A percentile compares a stretch with the other conserved stretches of the same genome.
Evolutionary conservation across 35 echinoderm and acorn worm species (phyloP).

Genomic region (Lytechinus pictus): DNA sequence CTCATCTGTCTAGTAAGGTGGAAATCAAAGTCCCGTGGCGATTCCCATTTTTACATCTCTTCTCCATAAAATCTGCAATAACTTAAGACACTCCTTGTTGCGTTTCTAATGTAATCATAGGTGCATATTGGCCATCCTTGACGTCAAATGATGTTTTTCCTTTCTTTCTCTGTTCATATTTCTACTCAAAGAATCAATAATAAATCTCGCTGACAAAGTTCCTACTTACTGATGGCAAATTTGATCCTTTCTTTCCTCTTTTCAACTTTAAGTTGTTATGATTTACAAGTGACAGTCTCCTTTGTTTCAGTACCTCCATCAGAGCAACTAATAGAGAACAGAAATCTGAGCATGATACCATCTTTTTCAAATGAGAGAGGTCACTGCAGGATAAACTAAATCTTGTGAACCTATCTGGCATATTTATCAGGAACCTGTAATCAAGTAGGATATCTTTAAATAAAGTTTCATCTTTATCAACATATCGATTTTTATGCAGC

Average conservation of each 20-base stretch:
- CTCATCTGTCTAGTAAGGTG: neutral
- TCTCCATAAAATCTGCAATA: neutral
- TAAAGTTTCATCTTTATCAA: neutral
- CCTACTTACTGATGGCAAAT: neutral
- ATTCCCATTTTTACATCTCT: neutral
- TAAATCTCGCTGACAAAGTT: neutral
- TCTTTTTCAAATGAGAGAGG: neutral
- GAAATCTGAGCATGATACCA: neutral
- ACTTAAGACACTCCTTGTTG: neutral
- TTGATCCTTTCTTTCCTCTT: conserved; percentile 6
- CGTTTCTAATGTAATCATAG: conserved; percentile 5
- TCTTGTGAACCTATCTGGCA: neutral
- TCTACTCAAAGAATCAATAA: neutral
- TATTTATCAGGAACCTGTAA: neutral
- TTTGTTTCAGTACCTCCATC: neutral
- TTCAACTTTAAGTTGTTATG: neutral
- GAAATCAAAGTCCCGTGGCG: neutral
- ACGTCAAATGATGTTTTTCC: conserved; percentile 12
- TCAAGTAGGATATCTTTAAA: neutral
- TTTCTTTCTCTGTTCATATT: neutral
- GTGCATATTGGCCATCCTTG: neutral
- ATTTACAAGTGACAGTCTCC: neutral
- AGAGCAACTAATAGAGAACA: neutral
- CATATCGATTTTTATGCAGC: neutral
- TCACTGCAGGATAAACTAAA: neutral